phyloP scores from a whole-genome alignment of 2,113 vertebrate species.

The Rattus norvegicus region GRCr8 NC_086024.1:50390001-50390500 shows the following conservation, averaged over 20 bases:
- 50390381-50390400: accelerated
- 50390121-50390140: background rate
- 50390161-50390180: background rate
- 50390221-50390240: background rate
- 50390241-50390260: background rate
- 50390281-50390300: background rate
- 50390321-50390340: background rate
- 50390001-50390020: background rate
- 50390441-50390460: accelerated
- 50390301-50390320: background rate
- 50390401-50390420: background rate
- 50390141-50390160: background rate
- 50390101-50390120: background rate
- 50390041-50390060: background rate
- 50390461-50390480: background rate
- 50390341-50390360: background rate
- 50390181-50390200: background rate
- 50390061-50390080: slow-evolving; percentile 12
- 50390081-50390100: background rate
- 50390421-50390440: background rate
- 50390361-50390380: background rate
- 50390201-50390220: background rate
- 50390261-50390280: background rate
- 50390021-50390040: background rate
- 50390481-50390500: too few species aligned